These are phyloP conservation scores for Anguilla megastoma DNA, from an alignment of 2,797 vertebrate genomes.

Conservation along the genomic window DNA sequence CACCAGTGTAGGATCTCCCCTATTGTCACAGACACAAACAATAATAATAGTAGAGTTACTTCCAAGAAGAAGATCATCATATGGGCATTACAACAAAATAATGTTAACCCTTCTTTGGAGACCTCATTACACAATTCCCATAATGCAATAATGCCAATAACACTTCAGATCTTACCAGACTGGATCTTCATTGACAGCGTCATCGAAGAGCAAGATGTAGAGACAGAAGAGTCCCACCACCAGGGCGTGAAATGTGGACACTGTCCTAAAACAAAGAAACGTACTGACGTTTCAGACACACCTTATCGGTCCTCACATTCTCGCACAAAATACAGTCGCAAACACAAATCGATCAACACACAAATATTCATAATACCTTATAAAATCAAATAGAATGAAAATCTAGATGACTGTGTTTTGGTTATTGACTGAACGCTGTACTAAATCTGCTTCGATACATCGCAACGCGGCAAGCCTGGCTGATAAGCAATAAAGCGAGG, in stretches of 20 bases:
- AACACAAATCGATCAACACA: neutral
- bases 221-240: constrained; percentile 90
- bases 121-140: constrained; percentile 27
- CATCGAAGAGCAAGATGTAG: constrained; percentile 87
- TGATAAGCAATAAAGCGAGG: neutral
- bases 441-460: constrained; percentile 60
- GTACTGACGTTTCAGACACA: neutral
- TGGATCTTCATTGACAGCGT: constrained; percentile 83
- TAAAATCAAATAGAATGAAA: neutral
- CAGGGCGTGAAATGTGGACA: constrained; percentile 92
- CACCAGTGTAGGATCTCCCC: constrained; percentile 89
- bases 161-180: constrained; percentile 83
- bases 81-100: neutral
- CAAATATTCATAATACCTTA: neutral
- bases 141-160: constrained; percentile 32
- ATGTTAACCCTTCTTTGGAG: neutral
- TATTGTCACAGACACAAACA: constrained; percentile 59
- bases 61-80: neutral
- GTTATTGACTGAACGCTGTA: constrained; percentile 50
- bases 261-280: constrained; percentile 76
- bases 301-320: neutral
- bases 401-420: neutral
- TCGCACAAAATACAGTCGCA: neutral
- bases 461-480: constrained; percentile 48
- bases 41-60: constrained; percentile 26